Evolutionary conservation across 1,140 invertebrate genomes (phyloP).

Genomic region (Trachymyrmex septentrionalis): DNA sequence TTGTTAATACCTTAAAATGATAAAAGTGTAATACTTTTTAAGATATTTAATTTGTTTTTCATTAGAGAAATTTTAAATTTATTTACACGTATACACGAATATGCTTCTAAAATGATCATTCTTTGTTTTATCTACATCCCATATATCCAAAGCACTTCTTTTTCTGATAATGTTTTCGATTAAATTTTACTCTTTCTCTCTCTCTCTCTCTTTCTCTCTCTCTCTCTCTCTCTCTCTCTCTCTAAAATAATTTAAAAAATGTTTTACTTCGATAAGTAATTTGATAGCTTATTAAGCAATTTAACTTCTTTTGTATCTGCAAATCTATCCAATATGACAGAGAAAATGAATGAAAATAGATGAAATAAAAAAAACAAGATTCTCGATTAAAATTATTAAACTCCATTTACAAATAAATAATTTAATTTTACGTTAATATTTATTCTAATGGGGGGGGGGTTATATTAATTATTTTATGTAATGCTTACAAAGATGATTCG

Average conservation of each 20-base stretch:
- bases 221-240: too few relatives aligned
- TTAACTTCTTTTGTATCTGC: conserved; percentile 4
- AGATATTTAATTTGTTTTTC: background rate
- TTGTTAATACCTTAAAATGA: background rate
- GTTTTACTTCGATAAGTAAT: background rate
- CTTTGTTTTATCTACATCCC: background rate
- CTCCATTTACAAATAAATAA: background rate
- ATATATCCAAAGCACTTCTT: background rate
- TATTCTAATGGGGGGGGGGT: background rate
- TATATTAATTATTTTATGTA: background rate
- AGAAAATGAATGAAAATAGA: conserved; percentile 19
- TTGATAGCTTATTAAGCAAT: background rate
- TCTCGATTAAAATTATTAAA: background rate
- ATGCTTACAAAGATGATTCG: background rate
- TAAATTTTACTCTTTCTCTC: background rate
- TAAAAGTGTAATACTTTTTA: background rate
- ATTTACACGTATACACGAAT: background rate
- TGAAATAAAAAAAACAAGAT: conserved; percentile 16
- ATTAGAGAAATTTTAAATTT: background rate
- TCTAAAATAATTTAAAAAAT: background rate
- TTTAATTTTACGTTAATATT: background rate
- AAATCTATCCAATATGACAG: background rate
- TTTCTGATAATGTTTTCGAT: background rate
- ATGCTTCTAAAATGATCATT: background rate
- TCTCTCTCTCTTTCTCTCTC: too few relatives aligned